Conservation (phyloP, 2,888 invertebrate genomes). For the Gymnosoma rotundatum region DNA sequence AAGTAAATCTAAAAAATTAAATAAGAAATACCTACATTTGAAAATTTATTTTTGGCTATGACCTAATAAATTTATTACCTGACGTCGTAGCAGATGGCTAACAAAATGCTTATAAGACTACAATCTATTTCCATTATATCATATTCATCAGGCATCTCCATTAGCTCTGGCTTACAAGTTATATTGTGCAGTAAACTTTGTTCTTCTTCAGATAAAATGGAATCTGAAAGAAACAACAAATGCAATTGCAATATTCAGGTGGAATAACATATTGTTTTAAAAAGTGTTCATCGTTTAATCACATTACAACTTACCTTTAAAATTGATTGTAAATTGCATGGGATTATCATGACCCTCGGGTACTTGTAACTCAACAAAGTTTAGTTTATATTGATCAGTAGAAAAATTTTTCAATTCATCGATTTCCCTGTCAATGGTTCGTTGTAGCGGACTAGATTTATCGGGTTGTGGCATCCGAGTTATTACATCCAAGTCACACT, state of each 20-base stretch:
- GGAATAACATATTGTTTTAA: no score
- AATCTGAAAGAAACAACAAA: slow-evolving; percentile 70
- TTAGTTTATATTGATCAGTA: slow-evolving; percentile 80
- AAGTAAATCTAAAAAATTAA: slow-evolving; percentile 73
- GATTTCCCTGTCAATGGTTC: slow-evolving; percentile 76
- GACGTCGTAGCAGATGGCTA: slow-evolving; percentile 81
- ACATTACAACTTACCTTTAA: slow-evolving; percentile 72
- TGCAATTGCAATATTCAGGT: not conserved
- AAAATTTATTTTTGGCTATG: not conserved
- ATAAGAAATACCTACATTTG: not conserved
- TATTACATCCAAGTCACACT: slow-evolving; percentile 72
- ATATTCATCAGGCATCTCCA: slow-evolving; percentile 68
- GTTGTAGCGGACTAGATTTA: slow-evolving; percentile 75
- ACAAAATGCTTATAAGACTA: slow-evolving; percentile 78
- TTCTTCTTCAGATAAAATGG: slow-evolving; percentile 76
- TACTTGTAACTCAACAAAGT: slow-evolving; percentile 80
- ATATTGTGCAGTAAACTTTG: slow-evolving; percentile 77
- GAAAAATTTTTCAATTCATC: slow-evolving; percentile 79
- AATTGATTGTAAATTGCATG: slow-evolving; percentile 76
- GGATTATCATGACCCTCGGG: slow-evolving; percentile 81
- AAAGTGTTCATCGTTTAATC: no score
- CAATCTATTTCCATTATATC: slow-evolving; percentile 78
- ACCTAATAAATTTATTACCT: slow-evolving; percentile 71
- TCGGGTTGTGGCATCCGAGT: slow-evolving; percentile 77
- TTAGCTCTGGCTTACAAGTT: slow-evolving; percentile 71